These are phyloP conservation scores for Falco columbarius DNA, from an alignment of 2,797 vertebrate genomes.

Conservation along the genomic window DNA sequence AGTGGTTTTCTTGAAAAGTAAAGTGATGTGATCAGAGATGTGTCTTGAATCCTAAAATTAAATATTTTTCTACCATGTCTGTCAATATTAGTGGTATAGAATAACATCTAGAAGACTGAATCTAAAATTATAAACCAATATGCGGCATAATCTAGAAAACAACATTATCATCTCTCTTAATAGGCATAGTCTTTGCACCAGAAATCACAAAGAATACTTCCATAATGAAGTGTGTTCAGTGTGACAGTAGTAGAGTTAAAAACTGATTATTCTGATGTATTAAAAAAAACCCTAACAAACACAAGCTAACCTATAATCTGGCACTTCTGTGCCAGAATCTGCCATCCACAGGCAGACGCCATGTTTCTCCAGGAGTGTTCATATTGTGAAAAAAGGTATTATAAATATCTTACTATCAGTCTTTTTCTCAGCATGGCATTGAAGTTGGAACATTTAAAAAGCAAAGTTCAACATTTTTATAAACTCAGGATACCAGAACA, in stretches of 20 bases:
- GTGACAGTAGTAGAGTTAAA: neutral
- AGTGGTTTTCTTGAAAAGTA: neutral
- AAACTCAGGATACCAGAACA: neutral
- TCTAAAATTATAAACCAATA: neutral
- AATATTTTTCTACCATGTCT: neutral
- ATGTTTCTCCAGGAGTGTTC: neutral
- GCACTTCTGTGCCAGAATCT: neutral
- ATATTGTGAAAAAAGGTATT: neutral
- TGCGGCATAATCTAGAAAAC: neutral
- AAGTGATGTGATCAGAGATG: neutral
- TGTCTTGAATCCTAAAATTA: neutral
- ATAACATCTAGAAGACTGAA: neutral
- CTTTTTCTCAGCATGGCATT: slow-evolving; percentile 8
- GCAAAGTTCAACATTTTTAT: slow-evolving; percentile 40
- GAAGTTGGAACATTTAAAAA: slow-evolving; percentile 43
- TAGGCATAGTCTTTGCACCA: neutral
- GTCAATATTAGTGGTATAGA: neutral
- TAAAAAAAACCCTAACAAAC: neutral
- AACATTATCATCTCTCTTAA: neutral
- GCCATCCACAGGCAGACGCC: neutral
- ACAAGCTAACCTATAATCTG: neutral
- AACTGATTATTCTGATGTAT: neutral
- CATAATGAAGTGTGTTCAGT: neutral
- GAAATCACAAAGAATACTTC: neutral
- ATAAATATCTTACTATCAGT: slow-evolving; percentile 8